A percentile compares a stretch with the other conserved stretches of the same genome.
phyloP scores from a whole-genome alignment of 2,888 invertebrate species.

The Perizoma flavofasciatum region DNA sequence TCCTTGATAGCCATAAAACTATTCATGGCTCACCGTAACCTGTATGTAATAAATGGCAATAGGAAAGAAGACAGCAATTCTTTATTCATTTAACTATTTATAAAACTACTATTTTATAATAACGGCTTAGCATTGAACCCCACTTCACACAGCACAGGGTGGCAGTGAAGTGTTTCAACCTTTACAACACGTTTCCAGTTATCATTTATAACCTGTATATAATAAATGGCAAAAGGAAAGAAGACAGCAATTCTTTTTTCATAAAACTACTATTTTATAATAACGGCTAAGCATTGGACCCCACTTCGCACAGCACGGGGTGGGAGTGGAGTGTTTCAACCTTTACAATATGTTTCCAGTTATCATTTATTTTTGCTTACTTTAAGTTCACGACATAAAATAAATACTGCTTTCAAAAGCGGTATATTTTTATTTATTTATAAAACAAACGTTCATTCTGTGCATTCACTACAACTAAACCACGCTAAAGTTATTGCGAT shows the following conservation, averaged over 20 bases:
- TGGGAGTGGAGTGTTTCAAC: background rate
- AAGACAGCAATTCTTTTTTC: background rate
- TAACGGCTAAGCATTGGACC: background rate
- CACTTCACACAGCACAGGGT: background rate
- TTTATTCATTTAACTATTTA: too few relatives aligned
- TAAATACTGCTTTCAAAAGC: conserved; percentile 18
- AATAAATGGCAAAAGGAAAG: conserved; percentile 1
- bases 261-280: background rate
- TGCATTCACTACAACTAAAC: background rate
- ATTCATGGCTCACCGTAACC: background rate
- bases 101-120: background rate
- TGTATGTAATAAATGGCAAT: conserved; percentile 2
- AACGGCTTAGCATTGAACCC: background rate
- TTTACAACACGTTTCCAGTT: background rate
- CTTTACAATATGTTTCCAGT: background rate
- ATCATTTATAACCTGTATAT: background rate
- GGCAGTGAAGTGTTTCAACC: background rate
- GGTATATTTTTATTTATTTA: background rate
- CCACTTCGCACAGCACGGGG: background rate
- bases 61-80: background rate
- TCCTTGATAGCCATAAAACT: background rate
- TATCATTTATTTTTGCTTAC: background rate
- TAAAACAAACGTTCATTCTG: background rate
- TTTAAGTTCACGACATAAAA: background rate
- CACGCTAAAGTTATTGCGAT: too few relatives aligned